Evolutionary conservation across 2,797 vertebrate species (phyloP).

Genomic region (Selene dorsalis): DNA sequence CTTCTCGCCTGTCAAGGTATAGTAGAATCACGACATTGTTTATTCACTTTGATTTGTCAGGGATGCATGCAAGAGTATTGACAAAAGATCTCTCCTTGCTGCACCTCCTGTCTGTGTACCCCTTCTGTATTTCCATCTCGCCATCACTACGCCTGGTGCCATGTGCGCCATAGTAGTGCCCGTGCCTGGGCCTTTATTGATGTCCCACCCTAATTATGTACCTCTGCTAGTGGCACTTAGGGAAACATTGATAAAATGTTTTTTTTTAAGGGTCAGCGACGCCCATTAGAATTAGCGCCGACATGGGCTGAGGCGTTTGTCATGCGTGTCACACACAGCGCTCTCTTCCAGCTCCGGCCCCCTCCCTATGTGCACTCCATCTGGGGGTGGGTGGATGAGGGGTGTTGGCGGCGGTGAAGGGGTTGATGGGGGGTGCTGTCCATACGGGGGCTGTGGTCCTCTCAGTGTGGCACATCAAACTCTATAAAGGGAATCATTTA

Average conservation of each 20-base stretch:
- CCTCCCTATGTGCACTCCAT: conserved; percentile 61
- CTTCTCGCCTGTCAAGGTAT: conserved; percentile 82
- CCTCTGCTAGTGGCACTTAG: conserved; percentile 79
- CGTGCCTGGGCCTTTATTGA: conserved; percentile 65
- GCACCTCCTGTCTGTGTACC: conserved; percentile 61
- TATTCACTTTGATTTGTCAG: conserved; percentile 90
- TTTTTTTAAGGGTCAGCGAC: conserved; percentile 81
- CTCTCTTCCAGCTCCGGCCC: conserved; percentile 55
- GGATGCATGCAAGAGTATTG: conserved; percentile 85
- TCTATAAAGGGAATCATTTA: conserved; percentile 93
- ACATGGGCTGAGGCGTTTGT: conserved; percentile 77
- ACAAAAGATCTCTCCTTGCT: conserved; percentile 81
- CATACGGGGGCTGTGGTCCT: conserved; percentile 85
- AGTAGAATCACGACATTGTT: conserved; percentile 86
- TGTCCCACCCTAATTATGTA: conserved; percentile 78
- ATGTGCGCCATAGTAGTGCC: conserved; percentile 52
- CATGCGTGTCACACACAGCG: conserved; percentile 72
- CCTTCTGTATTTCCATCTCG: conserved; percentile 50
- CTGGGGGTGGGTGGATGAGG: conserved; percentile 46
- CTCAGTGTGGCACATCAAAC: conserved; percentile 90
- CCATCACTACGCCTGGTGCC: conserved; percentile 36
- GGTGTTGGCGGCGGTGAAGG: conserved; percentile 43
- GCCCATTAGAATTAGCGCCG: conserved; percentile 82
- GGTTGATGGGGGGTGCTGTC: conserved; percentile 78
- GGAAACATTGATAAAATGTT: conserved; percentile 79